phyloP scores from a whole-genome alignment of 2,113 vertebrate species.

The Oncorhynchus keta region DNA sequence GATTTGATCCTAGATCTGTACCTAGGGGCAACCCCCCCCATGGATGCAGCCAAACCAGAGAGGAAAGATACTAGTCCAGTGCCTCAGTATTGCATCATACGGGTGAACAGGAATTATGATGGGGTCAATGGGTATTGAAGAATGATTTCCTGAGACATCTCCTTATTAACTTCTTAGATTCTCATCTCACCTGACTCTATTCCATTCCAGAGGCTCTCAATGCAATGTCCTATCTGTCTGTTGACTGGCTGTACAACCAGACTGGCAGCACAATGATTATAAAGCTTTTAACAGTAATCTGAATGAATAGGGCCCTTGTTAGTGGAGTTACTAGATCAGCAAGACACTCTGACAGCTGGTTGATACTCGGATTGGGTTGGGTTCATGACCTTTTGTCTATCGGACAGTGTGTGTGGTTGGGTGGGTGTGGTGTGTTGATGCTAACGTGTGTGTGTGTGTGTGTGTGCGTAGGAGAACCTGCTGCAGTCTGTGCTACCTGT shows the following conservation, averaged over 20 bases:
- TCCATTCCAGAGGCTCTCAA: constrained; percentile 28
- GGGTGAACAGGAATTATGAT: not conserved
- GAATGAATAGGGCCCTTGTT: constrained; percentile 11
- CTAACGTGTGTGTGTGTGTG: not conserved
- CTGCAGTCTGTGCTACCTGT: constrained; percentile 93
- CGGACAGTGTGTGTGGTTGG: not conserved
- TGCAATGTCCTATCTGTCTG: not conserved
- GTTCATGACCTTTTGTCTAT: not conserved
- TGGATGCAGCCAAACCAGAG: not conserved
- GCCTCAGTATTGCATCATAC: not conserved
- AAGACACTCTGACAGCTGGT: not conserved
- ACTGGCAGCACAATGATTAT: no score
- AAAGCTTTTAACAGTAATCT: not conserved
- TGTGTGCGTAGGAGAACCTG: constrained; percentile 83
- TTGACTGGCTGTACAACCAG: not conserved
- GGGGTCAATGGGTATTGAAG: not conserved
- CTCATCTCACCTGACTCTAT: constrained; percentile 6
- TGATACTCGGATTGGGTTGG: not conserved
- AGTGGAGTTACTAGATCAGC: constrained; percentile 6
- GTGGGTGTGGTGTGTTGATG: not conserved
- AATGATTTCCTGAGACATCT: constrained; percentile 27
- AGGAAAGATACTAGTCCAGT: not conserved
- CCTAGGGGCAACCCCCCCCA: no score
- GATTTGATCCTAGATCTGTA: no score
- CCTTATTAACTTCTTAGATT: constrained; percentile 26